These are phyloP conservation scores for Agrochola lota DNA, from an alignment of 2,888 invertebrate genomes.

Conservation along the genomic window DNA sequence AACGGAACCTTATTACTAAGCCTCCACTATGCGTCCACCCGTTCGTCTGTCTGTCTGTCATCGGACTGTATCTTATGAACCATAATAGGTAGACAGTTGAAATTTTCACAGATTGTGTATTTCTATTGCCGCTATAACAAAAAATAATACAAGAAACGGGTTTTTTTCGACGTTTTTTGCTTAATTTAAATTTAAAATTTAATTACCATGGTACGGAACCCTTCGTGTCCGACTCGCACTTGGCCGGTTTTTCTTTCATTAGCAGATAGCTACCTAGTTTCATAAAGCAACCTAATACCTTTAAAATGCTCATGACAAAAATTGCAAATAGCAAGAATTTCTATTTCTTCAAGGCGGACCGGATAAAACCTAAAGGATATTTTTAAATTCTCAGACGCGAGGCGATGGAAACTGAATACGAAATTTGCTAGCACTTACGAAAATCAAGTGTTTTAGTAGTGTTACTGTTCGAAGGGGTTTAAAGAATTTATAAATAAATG, in stretches of 20 bases:
- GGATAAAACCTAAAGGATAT: constrained; percentile 57
- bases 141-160: too few relatives aligned
- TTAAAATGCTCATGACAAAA: constrained; percentile 47
- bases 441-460: constrained; percentile 67
- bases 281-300: constrained; percentile 32
- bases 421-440: constrained; percentile 66
- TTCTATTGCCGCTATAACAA: too few relatives aligned
- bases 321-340: constrained; percentile 45
- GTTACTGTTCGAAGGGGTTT: constrained; percentile 45
- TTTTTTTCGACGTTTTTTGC: too few relatives aligned
- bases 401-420: constrained; percentile 69
- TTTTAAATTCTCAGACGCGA: constrained; percentile 66
- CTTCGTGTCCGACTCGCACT: too few relatives aligned
- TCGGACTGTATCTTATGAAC: too few relatives aligned
- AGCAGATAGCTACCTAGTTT: constrained; percentile 34
- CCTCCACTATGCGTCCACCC: too few relatives aligned
- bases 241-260: constrained; percentile 35
- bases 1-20: too few relatives aligned
- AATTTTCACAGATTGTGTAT: too few relatives aligned
- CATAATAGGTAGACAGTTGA: too few relatives aligned
- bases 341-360: constrained; percentile 38
- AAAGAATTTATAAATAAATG: constrained; percentile 12
- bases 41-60: too few relatives aligned
- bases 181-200: too few relatives aligned
- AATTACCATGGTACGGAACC: too few relatives aligned